A percentile compares a stretch with the other conserved stretches of the same genome.
phyloP scores from a whole-genome alignment of 2,888 invertebrate species.

The Melikaiella ostensackeni region DNA sequence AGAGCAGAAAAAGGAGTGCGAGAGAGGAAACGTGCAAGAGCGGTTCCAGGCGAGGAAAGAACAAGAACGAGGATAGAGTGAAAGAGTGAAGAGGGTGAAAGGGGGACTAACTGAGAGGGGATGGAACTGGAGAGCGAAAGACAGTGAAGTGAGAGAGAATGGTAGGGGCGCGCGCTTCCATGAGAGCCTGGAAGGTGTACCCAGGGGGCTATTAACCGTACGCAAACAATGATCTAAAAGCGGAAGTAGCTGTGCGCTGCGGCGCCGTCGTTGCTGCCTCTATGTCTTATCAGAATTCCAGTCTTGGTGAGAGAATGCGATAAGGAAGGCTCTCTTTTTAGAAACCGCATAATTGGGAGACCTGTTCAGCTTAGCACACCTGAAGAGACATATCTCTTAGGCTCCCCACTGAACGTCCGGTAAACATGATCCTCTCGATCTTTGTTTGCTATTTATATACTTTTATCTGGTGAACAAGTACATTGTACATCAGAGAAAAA shows the following conservation, averaged over 20 bases:
- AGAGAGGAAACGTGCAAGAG: constrained; percentile 52
- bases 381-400: constrained; percentile 10
- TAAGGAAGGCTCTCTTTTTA: constrained; percentile 59
- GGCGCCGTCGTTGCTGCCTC: constrained; percentile 44
- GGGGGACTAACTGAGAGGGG: constrained; percentile 44
- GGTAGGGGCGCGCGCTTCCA: constrained; percentile 58
- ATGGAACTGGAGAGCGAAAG: constrained; percentile 29
- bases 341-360: constrained; percentile 65
- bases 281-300: constrained; percentile 71
- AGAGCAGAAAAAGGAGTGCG: constrained; percentile 42
- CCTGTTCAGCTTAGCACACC: constrained; percentile 42
- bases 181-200: constrained; percentile 67
- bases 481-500: no score
- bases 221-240: constrained; percentile 76
- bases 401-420: constrained; percentile 10
- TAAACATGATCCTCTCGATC: background rate
- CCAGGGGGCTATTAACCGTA: constrained; percentile 75
- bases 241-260: constrained; percentile 70
- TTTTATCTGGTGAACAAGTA: background rate
- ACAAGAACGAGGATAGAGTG: constrained; percentile 36
- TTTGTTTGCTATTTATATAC: constrained; percentile 18
- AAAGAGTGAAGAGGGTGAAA: constrained; percentile 46
- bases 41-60: constrained; percentile 5
- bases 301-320: constrained; percentile 59
- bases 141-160: constrained; percentile 46